These are phyloP conservation scores for Candidula unifasciata DNA, from an alignment of 2,888 invertebrate species.

Conservation along the genomic window DNA sequence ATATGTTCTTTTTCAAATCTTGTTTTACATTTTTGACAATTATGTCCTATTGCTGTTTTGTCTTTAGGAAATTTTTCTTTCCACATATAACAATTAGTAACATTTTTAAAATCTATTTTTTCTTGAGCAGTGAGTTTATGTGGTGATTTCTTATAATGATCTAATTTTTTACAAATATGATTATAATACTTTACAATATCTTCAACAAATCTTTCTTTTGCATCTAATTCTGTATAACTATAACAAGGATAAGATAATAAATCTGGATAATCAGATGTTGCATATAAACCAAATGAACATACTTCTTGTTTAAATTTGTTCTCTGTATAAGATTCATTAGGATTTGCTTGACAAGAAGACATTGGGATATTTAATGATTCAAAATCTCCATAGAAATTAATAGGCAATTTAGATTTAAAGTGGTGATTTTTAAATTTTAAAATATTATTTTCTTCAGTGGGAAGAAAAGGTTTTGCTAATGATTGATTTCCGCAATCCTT, in stretches of 20 bases:
- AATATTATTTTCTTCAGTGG: not conserved
- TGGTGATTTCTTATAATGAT: not conserved
- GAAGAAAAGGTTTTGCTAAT: too few species aligned
- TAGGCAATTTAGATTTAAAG: not conserved
- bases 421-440: conserved; percentile 16
- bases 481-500: too few species aligned
- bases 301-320: too few species aligned
- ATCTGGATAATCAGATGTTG: not conserved
- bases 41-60: too few species aligned
- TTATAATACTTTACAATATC: not conserved
- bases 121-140: not conserved
- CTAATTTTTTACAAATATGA: conserved; percentile 8
- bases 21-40: too few species aligned
- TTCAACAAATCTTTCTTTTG: conserved; percentile 19
- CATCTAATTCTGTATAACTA: too few species aligned
- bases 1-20: too few species aligned
- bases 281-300: conserved; percentile 11
- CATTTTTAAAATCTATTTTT: conserved; percentile 13
- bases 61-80: not conserved
- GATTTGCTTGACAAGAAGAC: conserved; percentile 1
- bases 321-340: conserved; percentile 21
- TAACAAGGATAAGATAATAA: not conserved
- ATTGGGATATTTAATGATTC: too few species aligned
- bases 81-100: conserved; percentile 7
- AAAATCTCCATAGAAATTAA: not conserved